Evolutionary conservation across 2,888 invertebrate species (phyloP), one percentile per base, ranked within the genome.

Genomic region (Eupsilia transversa): DNA sequence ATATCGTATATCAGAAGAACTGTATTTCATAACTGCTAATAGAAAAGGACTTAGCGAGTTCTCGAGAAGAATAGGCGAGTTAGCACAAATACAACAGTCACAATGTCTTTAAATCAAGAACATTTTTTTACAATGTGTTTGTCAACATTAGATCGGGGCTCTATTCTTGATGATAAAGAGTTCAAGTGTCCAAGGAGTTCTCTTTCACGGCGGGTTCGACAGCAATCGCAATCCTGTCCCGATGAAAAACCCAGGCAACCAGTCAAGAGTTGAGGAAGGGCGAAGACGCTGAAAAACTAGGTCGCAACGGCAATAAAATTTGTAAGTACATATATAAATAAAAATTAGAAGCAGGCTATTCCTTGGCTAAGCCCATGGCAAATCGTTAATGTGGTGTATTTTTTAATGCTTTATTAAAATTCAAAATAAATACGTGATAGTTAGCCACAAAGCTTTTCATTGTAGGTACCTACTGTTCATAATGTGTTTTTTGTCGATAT

Each of bases 61-160:
- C 77, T 82, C 92, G 10, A 92, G 88, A 92, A 92, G 92, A 91
- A 92, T 95, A 93, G 93, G 94, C 92, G 91, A 94, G 94, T 93
- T 92, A 71, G 85, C 88, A 86, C 85, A 86, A 83, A 79, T 89
- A 84, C 85, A 92, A 86, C 82, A 89, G 75, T 84, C 77, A 43
- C 88, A 87, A 79, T 80, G 82, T 79, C 84, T 72, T 84, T 77
- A 71, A 75, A 72, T 80, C 41, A 68, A 73, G 65, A 79, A 66
- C 12, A 61, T 74, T 72, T 79, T 85, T 83, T 88, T 82, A 88
- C 74, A 77, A 81, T 87, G 80, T 90, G 86, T 92, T 89, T 90
- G 85, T 91, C 88, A 86, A 82, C 76, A 88, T 80, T 87, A 94
- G 94, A 93, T 92, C 85, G 85, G 79, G 90, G 93, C 80, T 82